Evolutionary conservation across 2,888 invertebrate genomes (phyloP), one percentile per base, ranked within the genome.

Genomic region (Pristionchus entomophagus): DNA sequence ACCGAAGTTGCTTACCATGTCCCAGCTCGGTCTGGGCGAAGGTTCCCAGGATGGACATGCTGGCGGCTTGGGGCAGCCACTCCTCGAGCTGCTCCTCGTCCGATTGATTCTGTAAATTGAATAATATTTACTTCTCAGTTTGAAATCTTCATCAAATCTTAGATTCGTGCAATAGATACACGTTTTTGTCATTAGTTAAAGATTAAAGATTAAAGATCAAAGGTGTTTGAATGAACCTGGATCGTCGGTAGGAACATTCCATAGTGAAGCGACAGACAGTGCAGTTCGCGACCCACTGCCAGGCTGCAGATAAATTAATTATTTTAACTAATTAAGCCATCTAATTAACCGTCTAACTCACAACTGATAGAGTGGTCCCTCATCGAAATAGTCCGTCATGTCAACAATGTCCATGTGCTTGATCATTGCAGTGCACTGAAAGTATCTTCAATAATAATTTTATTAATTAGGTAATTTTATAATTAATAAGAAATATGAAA

Each of bases 21-120:
- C 98, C 98, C 84, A 98, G 94, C 94, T 90, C 98, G 0, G 98
- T 98, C 96, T 98, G 98, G 62, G 97, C 97, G 94, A 98, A 98
- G 32, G 97, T 97, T 86, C 98, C 97, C 90, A 98, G 96, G 86
- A 98, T 96, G 89, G 96, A 95, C 88, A 96, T 96, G 88, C 95
- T 95, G 95, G 97, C 96, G 0, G 97, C 97, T 91, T 69, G 80
- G 0, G 85, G 86, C 49, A 90, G 95, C 97, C 97, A 98, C 93
- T 96, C 95, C 0, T 96, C 96, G 94, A 97, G 96, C 93, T 98
- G 98, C 85, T 97, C 97, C 81, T 96, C 95, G 0, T 96, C 96
- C 3, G 96, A 97, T 94, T 97, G 97, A 73, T 90, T 90, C 87
- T 87, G 82, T 2, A 51, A 38, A 14, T 45, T 45, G 14, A 45